Evolutionary conservation across 2,113 vertebrate species (phyloP), one percentile per base, ranked within the genome.

Genomic region (Geococcyx californianus): DNA sequence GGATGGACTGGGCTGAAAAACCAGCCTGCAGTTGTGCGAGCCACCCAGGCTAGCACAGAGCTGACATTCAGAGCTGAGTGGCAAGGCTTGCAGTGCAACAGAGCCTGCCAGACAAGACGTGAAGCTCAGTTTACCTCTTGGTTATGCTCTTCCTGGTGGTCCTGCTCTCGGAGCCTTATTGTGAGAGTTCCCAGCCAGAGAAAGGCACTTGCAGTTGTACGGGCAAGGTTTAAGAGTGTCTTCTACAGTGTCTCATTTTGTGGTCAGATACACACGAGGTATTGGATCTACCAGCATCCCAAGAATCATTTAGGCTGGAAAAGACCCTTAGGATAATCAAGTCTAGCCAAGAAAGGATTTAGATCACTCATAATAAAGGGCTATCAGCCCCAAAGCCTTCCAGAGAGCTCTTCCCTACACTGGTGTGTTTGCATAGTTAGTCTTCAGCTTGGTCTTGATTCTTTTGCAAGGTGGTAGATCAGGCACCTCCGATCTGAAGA

Each of bases 51-150:
- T 21, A 36, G 70, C 72, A 93, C 94, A 94, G 88, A 66, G 16
- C 59, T 49, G 84, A 11, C 70, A 49, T 76, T 90, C 76, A 93
- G 93, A 78, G 67, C 58, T 0, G 0, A 25, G 36, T 0, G 4
- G 6, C 24, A 10, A 42, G 72, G 1, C 56, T 26, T 18, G 44
- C 3, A 0, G 59, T 52, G 75, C 20, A 34, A 17, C 1, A 0
- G 17, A 63, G 75, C 8, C 75, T 62, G 78, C 75, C 85, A 38
- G 67, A 11, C 66, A 40, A 33, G 23, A 33, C 29, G 5, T 7
- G 55, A 51, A 51, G 19, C 56, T 45, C 29, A 4, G 2, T 82
- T 54, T 78, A 38, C 62, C 36, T 54, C 84, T n/a, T 1, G 0
- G 70, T 33, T 34, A 3, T 6, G 79, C 55, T 84, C 36, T 55